Evolutionary conservation across 92 coral and sea anemone species (phyloP).

Genomic region (Hydrozoanthus gracilis): DNA sequence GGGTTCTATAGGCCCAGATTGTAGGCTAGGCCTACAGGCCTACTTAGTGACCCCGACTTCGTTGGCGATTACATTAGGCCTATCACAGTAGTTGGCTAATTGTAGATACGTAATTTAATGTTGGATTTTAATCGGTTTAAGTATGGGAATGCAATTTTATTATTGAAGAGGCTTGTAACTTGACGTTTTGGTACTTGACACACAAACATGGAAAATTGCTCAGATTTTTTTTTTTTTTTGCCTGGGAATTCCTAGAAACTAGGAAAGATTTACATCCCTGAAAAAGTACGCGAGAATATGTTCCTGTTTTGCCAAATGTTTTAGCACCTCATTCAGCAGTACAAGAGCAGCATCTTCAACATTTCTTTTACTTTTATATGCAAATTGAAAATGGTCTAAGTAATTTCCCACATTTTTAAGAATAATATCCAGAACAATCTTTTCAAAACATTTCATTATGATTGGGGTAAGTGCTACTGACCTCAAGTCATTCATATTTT

Average conservation of each 20-base stretch:
- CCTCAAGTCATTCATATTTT: background rate
- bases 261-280: background rate
- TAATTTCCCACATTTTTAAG: background rate
- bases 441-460: background rate
- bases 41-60: background rate
- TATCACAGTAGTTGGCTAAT: background rate
- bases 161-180: background rate
- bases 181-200: background rate
- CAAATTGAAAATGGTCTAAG: background rate
- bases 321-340: background rate
- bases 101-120: background rate
- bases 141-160: background rate
- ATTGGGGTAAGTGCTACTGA: background rate
- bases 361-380: background rate
- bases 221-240: background rate
- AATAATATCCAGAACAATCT: background rate
- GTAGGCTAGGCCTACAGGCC: background rate
- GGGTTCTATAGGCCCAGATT: background rate
- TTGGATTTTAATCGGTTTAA: background rate
- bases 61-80: background rate
- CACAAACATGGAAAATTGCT: background rate
- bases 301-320: background rate
- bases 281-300: background rate
- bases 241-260: too few species aligned
- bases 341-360: background rate